A percentile compares a stretch with the other conserved stretches of the same genome.
phyloP scores from a whole-genome alignment of 1,140 invertebrate species.

The Battus philenor region DNA sequence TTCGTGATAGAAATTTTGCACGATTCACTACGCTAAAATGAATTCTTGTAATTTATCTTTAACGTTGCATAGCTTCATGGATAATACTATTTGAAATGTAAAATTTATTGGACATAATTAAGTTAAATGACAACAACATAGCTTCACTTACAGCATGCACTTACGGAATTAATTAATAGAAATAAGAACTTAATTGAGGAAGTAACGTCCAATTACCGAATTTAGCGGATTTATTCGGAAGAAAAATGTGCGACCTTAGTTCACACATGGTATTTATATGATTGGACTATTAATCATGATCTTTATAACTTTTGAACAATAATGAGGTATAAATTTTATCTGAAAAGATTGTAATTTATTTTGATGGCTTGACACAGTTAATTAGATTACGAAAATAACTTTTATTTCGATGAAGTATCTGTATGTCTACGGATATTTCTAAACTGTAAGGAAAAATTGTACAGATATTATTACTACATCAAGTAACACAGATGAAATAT shows the following conservation, averaged over 20 bases:
- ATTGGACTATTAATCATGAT: no score
- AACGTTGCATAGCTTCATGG: not conserved
- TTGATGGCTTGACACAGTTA: no score
- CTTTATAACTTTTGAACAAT: no score
- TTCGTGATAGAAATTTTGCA: conserved; percentile 12
- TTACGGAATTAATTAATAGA: not conserved
- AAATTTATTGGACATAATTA: conserved; percentile 1
- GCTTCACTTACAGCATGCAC: no score
- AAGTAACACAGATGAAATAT: conserved; percentile 19
- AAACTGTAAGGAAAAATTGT: no score
- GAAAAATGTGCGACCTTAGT: not conserved
- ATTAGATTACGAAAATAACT: no score
- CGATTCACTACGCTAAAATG: conserved; percentile 6
- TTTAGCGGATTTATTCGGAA: not conserved
- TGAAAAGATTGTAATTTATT: no score
- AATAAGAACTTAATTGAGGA: conserved; percentile 1
- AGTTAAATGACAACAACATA: not conserved
- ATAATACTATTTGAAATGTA: not conserved
- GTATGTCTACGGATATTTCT: no score
- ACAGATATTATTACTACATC: no score
- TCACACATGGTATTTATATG: not conserved
- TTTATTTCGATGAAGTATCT: no score
- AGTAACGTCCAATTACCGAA: not conserved
- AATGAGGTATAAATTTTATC: no score
- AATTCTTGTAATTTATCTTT: not conserved